A percentile compares a stretch with the other conserved stretches of the same genome.
phyloP scores from a whole-genome alignment of 2,888 invertebrate genomes.

The Anodontia alba region DNA sequence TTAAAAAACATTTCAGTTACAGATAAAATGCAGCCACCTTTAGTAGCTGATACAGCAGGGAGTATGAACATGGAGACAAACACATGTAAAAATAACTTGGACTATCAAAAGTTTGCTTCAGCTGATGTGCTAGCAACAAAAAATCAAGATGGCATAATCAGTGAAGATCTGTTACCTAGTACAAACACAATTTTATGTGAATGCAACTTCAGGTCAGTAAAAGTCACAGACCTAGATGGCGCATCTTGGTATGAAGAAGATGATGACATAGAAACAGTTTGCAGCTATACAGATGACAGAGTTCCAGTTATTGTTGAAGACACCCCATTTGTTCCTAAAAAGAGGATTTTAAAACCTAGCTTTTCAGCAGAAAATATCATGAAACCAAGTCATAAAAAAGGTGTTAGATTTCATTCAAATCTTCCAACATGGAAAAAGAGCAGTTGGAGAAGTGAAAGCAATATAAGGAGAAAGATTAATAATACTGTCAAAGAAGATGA shows the following conservation, averaged over 20 bases:
- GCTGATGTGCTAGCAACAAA: too few relatives aligned
- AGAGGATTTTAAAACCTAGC: constrained; percentile 2
- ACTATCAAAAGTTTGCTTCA: too few relatives aligned
- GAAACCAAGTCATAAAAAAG: background rate
- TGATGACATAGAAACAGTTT: background rate
- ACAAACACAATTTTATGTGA: background rate
- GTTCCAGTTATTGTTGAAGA: constrained; percentile 52
- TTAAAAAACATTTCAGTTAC: background rate
- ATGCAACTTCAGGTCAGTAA: background rate
- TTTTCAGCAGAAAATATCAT: background rate
- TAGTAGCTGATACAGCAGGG: background rate
- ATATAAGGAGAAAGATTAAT: background rate
- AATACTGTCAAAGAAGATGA: background rate
- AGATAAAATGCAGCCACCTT: background rate
- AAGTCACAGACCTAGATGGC: background rate
- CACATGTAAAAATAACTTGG: background rate
- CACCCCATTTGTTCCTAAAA: constrained; percentile 37
- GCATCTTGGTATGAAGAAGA: constrained; percentile 14
- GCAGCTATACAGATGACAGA: constrained; percentile 5
- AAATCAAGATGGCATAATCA: background rate
- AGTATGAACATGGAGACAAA: background rate
- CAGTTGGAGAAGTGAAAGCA: constrained; percentile 6
- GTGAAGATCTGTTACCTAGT: background rate
- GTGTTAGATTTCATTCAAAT: constrained; percentile 17
- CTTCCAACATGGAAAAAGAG: constrained; percentile 11